Evolutionary conservation across 1,140 invertebrate species (phyloP), one percentile per base, ranked within the genome.

Genomic region (Apis florea): DNA sequence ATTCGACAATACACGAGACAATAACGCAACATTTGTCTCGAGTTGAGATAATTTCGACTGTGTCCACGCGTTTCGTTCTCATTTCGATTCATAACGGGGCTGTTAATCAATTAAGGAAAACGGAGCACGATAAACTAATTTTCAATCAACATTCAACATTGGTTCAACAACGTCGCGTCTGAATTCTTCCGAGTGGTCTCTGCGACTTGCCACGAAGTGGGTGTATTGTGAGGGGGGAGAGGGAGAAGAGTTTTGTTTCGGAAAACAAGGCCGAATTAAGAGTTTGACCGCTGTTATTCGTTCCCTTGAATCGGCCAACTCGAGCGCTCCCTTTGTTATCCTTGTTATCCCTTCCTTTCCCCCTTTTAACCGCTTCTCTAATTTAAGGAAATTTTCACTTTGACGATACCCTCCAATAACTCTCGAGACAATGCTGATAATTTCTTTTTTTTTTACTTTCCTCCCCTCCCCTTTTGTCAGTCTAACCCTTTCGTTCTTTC

Each of bases 281-380:
- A 64, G 78, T 73, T 72, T 63, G 78, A 73, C 78, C 69, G 69
- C 11, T 63, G 69, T 73, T 79, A 64, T 79, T 79, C 69, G 59
- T 79, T 79, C 78, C 49, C 47, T 73, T 19, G n/a, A 73, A 73
- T 54, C 67, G 15, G 17, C 21, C 13, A 72, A 64, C 58, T 64
- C 68, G 17, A 73, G 78, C 51, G 49, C n/a, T 49, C 58, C 19
- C 70, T 73, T 73, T 61, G 70, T 73, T 73, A 73, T n/a, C 54
- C 11, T 47, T 58, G n/a, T n/a, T n/a, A n/a, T n/a, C n/a, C 31
- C 13, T n/a, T 31, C 31, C 31, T n/a, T 47, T 19, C 31, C 13
- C 2, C 24, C 40, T 40, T 61, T 79, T 49, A 54, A 75, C 19
- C 47, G 73, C 6, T 21, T 19, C 73, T 64, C 47, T 53, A 31